These are phyloP conservation scores for Thereva nobilitata DNA, from an alignment of 2,888 invertebrate genomes.

Conservation along the genomic window DNA sequence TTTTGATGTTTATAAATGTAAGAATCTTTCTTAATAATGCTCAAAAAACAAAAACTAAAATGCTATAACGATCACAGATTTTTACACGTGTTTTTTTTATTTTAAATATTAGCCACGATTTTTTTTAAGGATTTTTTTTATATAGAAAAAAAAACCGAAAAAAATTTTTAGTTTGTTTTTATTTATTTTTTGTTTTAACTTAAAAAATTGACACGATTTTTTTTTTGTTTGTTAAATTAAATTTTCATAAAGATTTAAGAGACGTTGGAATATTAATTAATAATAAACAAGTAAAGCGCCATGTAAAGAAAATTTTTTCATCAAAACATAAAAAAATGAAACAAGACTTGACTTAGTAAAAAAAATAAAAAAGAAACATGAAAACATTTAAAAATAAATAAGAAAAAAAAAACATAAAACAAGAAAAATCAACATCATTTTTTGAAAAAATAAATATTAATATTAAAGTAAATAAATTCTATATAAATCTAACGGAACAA, in stretches of 20 bases:
- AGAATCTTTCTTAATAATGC: conserved; percentile 25
- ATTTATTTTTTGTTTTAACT: too few species aligned
- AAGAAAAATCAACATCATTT: not conserved
- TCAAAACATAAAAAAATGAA: not conserved
- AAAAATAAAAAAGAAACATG: not conserved
- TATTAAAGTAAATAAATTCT: not conserved
- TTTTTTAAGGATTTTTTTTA: too few species aligned
- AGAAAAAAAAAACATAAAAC: not conserved
- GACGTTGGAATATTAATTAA: too few species aligned
- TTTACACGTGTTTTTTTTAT: conserved; percentile 9
- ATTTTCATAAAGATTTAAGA: too few species aligned
- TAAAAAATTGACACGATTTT: too few species aligned
- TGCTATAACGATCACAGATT: conserved; percentile 8
- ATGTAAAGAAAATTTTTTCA: too few species aligned
- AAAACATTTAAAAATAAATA: not conserved
- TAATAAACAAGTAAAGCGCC: too few species aligned
- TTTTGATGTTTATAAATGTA: conserved; percentile 26
- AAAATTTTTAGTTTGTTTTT: too few species aligned
- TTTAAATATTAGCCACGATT: too few species aligned
- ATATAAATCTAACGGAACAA: not conserved
- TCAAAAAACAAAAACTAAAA: conserved; percentile 11
- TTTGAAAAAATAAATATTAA: not conserved
- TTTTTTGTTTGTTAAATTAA: too few species aligned
- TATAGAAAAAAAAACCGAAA: too few species aligned
- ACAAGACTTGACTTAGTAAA: not conserved